Conservation (phyloP, 2,113 vertebrate genomes). For the Phaethornis superciliosus region DNA sequence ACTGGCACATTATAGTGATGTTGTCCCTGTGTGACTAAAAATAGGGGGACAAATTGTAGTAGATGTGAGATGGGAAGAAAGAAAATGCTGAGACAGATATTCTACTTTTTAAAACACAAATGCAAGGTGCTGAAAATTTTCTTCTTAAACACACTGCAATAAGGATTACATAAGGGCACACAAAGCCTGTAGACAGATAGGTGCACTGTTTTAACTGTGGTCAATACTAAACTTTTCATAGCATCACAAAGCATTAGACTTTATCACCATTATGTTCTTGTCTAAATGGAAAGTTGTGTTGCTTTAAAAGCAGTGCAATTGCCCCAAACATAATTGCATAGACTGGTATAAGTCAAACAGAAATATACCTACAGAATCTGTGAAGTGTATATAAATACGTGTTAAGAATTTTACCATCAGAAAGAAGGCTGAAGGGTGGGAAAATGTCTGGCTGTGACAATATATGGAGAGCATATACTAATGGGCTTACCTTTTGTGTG, state of each 20-base stretch:
- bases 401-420: neutral
- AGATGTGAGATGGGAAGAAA: neutral
- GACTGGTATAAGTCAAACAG: neutral
- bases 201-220: neutral
- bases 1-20: neutral
- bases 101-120: neutral
- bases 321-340: neutral
- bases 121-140: neutral
- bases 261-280: neutral
- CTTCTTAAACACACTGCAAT: neutral
- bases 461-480: neutral
- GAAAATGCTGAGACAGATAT: neutral
- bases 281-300: neutral
- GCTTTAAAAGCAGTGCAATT: neutral
- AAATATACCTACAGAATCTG: neutral
- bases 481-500: neutral
- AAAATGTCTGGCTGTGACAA: neutral
- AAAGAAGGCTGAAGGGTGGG: neutral
- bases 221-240: neutral
- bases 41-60: neutral
- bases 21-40: neutral
- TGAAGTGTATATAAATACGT: neutral
- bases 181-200: neutral
- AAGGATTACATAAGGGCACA: neutral
- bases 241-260: neutral